Percentiles rank a stretch among this genome's conserved stretches.
These are phyloP conservation scores for Allygus modestus DNA, from an alignment of 2,888 invertebrate species.

Conservation along the genomic window DNA sequence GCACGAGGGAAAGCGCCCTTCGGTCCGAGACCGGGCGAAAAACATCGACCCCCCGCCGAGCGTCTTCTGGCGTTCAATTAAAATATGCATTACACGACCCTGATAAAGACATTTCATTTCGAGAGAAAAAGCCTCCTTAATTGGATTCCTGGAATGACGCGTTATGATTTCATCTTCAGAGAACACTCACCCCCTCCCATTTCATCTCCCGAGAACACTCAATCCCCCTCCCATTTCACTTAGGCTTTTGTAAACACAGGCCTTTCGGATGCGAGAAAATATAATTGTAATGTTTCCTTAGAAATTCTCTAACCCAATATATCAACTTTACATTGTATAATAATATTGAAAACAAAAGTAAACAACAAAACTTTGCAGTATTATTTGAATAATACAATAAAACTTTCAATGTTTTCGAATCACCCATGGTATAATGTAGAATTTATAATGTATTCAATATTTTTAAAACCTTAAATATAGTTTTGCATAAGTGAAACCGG, in stretches of 20 bases:
- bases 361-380: too few species aligned
- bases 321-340: too few species aligned
- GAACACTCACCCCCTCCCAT: neutral
- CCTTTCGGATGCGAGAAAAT: neutral
- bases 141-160: constrained; percentile 56
- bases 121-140: constrained; percentile 55
- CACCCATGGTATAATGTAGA: too few species aligned
- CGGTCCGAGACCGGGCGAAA: constrained; percentile 26
- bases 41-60: constrained; percentile 56
- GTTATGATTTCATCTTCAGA: constrained; percentile 58
- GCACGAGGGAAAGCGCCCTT: constrained; percentile 26
- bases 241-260: constrained; percentile 28
- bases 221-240: neutral
- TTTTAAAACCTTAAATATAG: too few species aligned
- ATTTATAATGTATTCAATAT: too few species aligned
- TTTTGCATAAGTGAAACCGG: too few species aligned
- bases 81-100: constrained; percentile 54
- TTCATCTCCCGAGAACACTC: constrained; percentile 44
- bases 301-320: too few species aligned
- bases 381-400: too few species aligned
- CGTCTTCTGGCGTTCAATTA: constrained; percentile 58
- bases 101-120: constrained; percentile 59
- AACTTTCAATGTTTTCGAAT: too few species aligned
- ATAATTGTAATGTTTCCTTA: too few species aligned
- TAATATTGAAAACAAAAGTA: too few species aligned